Evolutionary conservation across 2,113 vertebrate genomes (phyloP).

Genomic region (Patagioenas fasciata): DNA sequence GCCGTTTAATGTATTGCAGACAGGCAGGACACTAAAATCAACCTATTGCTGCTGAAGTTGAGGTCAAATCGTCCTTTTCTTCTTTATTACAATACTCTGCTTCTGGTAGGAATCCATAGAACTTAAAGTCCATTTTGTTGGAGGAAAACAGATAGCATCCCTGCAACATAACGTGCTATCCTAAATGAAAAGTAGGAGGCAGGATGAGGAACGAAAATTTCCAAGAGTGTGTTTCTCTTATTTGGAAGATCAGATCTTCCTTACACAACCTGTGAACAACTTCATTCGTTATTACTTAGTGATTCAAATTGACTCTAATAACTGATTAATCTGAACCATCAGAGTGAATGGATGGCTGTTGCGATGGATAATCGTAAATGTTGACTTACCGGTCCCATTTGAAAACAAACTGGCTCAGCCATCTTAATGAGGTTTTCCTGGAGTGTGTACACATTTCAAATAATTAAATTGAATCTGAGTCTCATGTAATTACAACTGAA

Average conservation of each 20-base stretch:
- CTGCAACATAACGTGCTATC: background rate
- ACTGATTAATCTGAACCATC: constrained; percentile 59
- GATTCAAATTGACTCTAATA: constrained; percentile 45
- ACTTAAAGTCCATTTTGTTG: background rate
- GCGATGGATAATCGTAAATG: constrained; percentile 36
- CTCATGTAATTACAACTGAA: constrained; percentile 60
- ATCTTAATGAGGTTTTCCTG: constrained; percentile 69
- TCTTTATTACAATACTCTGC: background rate
- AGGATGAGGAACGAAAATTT: background rate
- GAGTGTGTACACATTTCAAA: constrained; percentile 72
- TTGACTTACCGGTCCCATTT: constrained; percentile 53
- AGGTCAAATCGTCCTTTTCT: background rate
- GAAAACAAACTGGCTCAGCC: constrained; percentile 62
- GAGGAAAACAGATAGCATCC: background rate
- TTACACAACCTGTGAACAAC: background rate
- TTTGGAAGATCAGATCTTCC: background rate
- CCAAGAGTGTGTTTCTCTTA: background rate
- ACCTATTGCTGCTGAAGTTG: background rate
- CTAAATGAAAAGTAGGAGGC: background rate
- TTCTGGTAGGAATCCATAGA: background rate
- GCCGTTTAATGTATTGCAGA: background rate
- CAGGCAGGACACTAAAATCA: background rate
- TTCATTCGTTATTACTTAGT: background rate
- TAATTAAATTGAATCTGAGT: constrained; percentile 73
- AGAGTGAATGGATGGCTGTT: constrained; percentile 45